A percentile compares a stretch with the other conserved stretches of the same genome.
Conservation (phyloP, 1,140 invertebrate species). For the Zaprionus tsacasi region DNA sequence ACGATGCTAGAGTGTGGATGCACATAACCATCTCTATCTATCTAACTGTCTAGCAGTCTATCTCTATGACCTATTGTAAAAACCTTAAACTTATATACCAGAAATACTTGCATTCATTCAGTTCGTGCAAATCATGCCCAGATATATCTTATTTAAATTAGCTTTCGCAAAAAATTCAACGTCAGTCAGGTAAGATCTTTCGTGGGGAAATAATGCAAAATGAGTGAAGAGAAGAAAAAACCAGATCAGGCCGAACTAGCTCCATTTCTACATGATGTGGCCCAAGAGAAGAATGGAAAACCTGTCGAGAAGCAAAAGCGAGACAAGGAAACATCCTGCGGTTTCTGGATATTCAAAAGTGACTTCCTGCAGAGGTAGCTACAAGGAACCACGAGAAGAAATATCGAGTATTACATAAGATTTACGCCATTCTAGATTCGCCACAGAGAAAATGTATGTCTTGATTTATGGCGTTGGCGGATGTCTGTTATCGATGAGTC, state of each 20-base stretch:
- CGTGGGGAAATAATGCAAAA: background rate
- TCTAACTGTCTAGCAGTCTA: background rate
- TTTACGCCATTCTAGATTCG: slow-evolving; percentile 29
- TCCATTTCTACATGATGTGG: slow-evolving; percentile 36
- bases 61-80: slow-evolving; percentile 3
- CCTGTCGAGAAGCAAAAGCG: slow-evolving; percentile 12
- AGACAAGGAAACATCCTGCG: slow-evolving; percentile 86
- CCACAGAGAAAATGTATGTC: slow-evolving; percentile 89
- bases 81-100: background rate
- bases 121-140: background rate
- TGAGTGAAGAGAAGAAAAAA: slow-evolving; percentile 19
- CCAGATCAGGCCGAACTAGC: slow-evolving; percentile 25
- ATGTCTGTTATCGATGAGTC: slow-evolving; percentile 89
- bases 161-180: background rate
- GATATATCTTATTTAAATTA: slow-evolving; percentile 9
- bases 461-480: slow-evolving; percentile 89
- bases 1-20: background rate
- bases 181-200: slow-evolving; percentile 5
- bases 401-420: no score
- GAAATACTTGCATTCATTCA: background rate
- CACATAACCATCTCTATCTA: background rate
- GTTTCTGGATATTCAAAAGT: slow-evolving; percentile 86
- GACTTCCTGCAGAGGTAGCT: slow-evolving; percentile 49
- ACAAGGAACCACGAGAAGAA: no score
- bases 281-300: background rate